phyloP scores from a whole-genome alignment of 2,113 vertebrate genomes.

The Ochotona princeps region DNA sequence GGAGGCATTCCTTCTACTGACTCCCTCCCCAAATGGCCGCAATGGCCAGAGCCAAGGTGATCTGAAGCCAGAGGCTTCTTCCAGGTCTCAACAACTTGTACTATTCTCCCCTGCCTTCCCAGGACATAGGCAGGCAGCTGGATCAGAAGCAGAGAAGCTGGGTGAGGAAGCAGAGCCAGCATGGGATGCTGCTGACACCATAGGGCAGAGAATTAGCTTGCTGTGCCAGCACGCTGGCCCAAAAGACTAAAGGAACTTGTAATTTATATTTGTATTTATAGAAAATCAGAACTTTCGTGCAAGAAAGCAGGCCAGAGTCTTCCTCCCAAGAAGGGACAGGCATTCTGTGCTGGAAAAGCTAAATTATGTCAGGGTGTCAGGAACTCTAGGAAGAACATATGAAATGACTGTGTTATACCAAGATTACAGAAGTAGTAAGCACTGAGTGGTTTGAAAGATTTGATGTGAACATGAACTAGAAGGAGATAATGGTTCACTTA shows the following conservation, averaged over 20 bases:
- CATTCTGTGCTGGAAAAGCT: background rate
- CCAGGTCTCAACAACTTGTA: too few species aligned
- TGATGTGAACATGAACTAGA: background rate
- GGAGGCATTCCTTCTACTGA: too few species aligned
- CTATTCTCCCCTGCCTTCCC: too few species aligned
- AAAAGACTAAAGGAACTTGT: background rate
- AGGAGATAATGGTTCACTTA: background rate
- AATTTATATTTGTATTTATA: slow-evolving; percentile 2
- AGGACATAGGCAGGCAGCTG: too few species aligned
- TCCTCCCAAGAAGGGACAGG: background rate
- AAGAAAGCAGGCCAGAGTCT: background rate
- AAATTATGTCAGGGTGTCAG: background rate
- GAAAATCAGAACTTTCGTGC: background rate
- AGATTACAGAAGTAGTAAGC: background rate
- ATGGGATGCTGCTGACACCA: too few species aligned
- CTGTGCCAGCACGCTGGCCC: too few species aligned
- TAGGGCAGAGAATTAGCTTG: too few species aligned
- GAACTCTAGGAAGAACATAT: background rate
- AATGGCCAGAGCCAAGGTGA: too few species aligned
- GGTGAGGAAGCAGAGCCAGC: too few species aligned
- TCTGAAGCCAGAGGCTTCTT: too few species aligned
- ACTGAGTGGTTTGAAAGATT: background rate
- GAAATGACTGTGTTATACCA: background rate
- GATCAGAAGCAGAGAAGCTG: too few species aligned
- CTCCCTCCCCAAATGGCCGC: too few species aligned